A percentile compares a stretch with the other conserved stretches of the same genome.
Evolutionary conservation across 2,113 vertebrate species (phyloP).

Genomic region (Rallus limicola): DNA sequence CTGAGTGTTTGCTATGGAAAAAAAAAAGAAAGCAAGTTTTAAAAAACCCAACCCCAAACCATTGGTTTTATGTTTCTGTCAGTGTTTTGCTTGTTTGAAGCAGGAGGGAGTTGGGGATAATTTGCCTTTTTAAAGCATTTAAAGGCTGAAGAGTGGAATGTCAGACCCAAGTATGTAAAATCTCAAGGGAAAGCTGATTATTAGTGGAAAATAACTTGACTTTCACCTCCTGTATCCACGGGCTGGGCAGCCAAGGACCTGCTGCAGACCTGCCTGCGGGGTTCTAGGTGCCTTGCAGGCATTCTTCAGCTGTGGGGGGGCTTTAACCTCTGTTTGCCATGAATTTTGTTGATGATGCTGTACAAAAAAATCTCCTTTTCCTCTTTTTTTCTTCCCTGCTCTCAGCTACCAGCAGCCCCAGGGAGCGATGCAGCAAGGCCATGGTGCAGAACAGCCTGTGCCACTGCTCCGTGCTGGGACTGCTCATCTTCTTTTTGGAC

Average conservation of each 20-base stretch:
- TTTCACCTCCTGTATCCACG: rapidly evolving
- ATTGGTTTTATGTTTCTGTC: background rate
- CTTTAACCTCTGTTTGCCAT: background rate
- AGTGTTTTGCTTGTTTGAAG: background rate
- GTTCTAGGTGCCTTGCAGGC: no score
- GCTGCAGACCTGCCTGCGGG: no score
- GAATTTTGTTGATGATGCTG: background rate
- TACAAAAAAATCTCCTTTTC: background rate
- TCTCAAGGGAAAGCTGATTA: background rate
- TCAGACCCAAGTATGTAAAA: background rate
- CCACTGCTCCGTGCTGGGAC: background rate
- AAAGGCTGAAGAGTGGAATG: background rate
- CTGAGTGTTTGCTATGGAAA: background rate
- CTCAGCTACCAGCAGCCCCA: background rate
- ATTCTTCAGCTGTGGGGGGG: background rate
- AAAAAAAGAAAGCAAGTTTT: background rate
- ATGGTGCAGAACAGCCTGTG: background rate
- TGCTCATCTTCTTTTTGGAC: rapidly evolving
- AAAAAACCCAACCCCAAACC: no score
- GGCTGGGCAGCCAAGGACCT: background rate
- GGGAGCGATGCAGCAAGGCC: background rate
- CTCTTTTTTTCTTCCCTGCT: no score
- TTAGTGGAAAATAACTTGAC: rapidly evolving
- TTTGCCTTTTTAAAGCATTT: background rate
- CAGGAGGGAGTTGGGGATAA: background rate